A percentile compares a stretch with the other conserved stretches of the same genome.
Evolutionary conservation across 2,113 vertebrate genomes (phyloP).

Genomic region (Harpagus bidentatus): DNA sequence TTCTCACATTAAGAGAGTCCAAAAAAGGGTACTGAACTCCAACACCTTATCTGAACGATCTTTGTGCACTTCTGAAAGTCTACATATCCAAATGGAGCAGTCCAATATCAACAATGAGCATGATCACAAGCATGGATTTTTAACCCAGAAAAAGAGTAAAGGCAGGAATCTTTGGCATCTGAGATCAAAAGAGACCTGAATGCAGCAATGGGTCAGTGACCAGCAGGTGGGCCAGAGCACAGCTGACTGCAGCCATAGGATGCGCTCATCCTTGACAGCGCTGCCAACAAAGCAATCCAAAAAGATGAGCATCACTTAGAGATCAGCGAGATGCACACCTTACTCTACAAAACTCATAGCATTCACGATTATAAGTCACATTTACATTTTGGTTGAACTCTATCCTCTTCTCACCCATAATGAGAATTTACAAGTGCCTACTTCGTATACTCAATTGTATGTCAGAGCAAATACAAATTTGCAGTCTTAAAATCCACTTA

Average conservation of each 20-base stretch:
- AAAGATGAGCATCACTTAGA: background rate
- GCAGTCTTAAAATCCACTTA: conserved; percentile 5
- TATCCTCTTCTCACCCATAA: background rate
- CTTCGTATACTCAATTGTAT: background rate
- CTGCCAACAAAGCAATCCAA: background rate
- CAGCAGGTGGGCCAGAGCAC: conserved; percentile 37
- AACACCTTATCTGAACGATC: background rate
- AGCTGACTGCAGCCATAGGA: background rate
- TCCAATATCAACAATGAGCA: background rate
- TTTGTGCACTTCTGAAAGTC: background rate
- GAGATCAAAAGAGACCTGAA: background rate
- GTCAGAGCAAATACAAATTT: background rate
- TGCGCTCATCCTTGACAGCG: background rate
- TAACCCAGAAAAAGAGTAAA: background rate
- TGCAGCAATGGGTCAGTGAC: background rate
- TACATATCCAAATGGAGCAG: background rate
- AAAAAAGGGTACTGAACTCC: background rate
- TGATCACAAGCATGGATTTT: background rate
- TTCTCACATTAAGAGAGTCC: background rate
- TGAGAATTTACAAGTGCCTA: background rate
- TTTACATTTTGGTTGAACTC: background rate
- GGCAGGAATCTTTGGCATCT: conserved; percentile 30
- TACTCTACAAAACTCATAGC: background rate
- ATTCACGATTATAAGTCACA: background rate
- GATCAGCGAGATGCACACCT: background rate